Evolutionary conservation across 1,140 invertebrate species (phyloP), one percentile per base, ranked within the genome.

Genomic region (Eufriesea mexicana): DNA sequence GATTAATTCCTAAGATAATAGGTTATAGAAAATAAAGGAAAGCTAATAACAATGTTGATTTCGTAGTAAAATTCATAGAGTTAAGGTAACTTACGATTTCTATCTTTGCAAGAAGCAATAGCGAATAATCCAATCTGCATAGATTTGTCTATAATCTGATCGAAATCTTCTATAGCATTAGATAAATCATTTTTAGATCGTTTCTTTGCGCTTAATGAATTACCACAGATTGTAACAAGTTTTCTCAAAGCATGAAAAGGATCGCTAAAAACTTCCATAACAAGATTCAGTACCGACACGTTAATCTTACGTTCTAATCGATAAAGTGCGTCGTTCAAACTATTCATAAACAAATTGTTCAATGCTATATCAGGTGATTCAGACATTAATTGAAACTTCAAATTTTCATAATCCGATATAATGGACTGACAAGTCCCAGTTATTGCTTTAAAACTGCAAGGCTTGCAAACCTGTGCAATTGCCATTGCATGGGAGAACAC

Each of bases 51-150:
- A 54, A n/a, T 23, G 18, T 14, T 6, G 18, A 76, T 68, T 51
- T 23, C 35, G 51, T 49, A 49, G 35, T 16, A 81, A n/a, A n/a
- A 45, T 35, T 82, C 28, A 57, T 42, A 59, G 71, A 49, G 45
- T 42, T 66, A 35, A 35, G 35, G 35, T 66, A 49, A 92, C 90
- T 93, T 91, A 96, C 96, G 94, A 83, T 95, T 94, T 75, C 93
- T 92, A 91, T 96, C 95, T 67, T 94, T 95, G 51, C 96, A 96
- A 90, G 96, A 96, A 28, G 96, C 95, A 62, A 96, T 94, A n/a
- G 96, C 95, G 93, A 96, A 96, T 25, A 96, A 92, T 66, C 96
- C 96, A 89, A 97, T 96, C 89, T 96, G 96, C 90, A 96, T 91
- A 12, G 95, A 92, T 83, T 96, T 95, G 87, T 97, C 96, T 84